Evolutionary conservation across 1,140 invertebrate species (phyloP).

Genomic region (Orchesella cincta): DNA sequence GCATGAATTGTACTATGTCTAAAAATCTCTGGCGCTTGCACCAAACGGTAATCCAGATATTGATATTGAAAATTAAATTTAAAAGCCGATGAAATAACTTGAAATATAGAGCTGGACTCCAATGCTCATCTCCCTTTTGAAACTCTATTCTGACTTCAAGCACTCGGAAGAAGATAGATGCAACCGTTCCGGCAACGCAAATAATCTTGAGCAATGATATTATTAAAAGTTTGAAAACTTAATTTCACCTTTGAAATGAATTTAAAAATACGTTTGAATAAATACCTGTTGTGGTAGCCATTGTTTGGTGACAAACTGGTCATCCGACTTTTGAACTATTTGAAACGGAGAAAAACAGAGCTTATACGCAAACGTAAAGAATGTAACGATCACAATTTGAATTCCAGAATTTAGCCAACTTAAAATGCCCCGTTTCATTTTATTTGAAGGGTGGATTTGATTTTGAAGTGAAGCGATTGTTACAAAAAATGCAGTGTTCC

Average conservation of each 20-base stretch:
- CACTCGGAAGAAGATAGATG: background rate
- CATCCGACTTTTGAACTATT: background rate
- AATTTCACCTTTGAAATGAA: background rate
- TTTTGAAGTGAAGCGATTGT: no score
- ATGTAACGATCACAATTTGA: no score
- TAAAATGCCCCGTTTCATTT: no score
- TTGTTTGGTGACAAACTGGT: background rate
- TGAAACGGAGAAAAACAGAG: background rate
- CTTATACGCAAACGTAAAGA: background rate
- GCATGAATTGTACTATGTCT: background rate
- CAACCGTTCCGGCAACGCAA: background rate
- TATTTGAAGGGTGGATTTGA: no score
- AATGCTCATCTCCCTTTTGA: background rate
- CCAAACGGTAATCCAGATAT: background rate
- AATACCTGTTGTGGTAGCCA: background rate
- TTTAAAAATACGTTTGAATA: background rate
- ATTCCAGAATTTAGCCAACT: no score
- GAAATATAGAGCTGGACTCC: background rate
- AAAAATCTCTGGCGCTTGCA: background rate
- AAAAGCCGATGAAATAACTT: background rate
- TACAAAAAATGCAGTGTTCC: no score
- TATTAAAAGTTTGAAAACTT: background rate
- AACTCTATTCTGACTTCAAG: background rate
- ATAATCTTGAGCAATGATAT: background rate
- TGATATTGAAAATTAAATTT: background rate